Evolutionary conservation across 2,888 invertebrate genomes (phyloP), one percentile per base, ranked within the genome.

Genomic region (Ophion ventricosus): DNA sequence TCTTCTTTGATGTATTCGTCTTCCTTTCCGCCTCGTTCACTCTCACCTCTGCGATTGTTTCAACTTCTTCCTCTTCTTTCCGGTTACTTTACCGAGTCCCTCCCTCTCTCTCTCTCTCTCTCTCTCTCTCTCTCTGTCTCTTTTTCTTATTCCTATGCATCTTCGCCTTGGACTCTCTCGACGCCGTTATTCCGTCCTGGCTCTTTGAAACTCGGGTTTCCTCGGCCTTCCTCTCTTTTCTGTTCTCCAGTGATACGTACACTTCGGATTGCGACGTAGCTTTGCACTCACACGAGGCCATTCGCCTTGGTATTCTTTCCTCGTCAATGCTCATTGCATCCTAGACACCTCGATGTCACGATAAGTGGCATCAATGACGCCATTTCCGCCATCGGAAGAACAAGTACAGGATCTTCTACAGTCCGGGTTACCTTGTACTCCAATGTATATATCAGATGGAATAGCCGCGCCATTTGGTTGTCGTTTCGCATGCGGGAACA

Each of bases 1-100:
- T 54, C 76, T 90, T 89, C 92, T 92, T 92, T 92, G 92, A 92
- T 92, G 90, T 92, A 89, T 88, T 90, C 87, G 85, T 86, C 85
- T 82, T 84, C 80, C 83, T 84, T 79, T 80, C 70, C 83, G 69
- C 80, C 77, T 80, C 77, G 83, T 84, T 80, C 82, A 70, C 77
- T 85, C 77, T 87, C 85, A 78, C 78, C 81, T 82, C 70, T 77
- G 84, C 84, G 73, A 76, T 49, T 73, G 61, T 63, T 66, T 43
- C 72, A 23, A 29, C 83, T 59, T 74, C 87, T 72, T 83, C 77
- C 35, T 40, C 64, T 4, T 80, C 78, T 78, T 79, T 80, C 80
- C 14, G 14, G 1, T 49, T 49, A 35, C 67, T 67, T 56, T 40
- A 20, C 26, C 59, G 11, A 26, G 11, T 57, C 56, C 35, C 25